Evolutionary conservation across 2,888 invertebrate genomes (phyloP), one percentile per base, ranked within the genome.

Genomic region (Archips xylosteana): DNA sequence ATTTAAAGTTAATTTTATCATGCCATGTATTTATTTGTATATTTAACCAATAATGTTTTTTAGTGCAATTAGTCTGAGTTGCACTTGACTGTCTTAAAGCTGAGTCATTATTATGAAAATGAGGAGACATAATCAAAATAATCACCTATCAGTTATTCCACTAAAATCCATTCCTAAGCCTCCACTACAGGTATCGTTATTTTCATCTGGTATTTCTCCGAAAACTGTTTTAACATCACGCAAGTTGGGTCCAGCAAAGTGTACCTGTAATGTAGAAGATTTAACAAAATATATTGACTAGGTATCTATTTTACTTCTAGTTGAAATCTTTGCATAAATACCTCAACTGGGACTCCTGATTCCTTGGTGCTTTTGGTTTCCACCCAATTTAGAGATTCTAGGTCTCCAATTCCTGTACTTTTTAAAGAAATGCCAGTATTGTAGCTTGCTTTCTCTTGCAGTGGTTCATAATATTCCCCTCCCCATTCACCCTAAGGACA

Each of bases 151-250:
- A 59, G 86, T 89, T 1, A 81, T 74, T 13, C 91, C 91, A 80
- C 91, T 91, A 72, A 89, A 91, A 73, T 91, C 91, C 87, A 90
- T 89, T 49, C 91, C 90, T 71, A 80, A 64, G 75, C 23, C 79
- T 74, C 64, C 74, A 64, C 51, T 60, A n/a, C 4, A 13, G 8
- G 54, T 12, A 5, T 60, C 59, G 5, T 63, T 13, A n/a, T 74
- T 64, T 42, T 68, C 42, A 34, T 2, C 75, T 47, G 79, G 70
- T 63, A 80, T 75, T 32, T 76, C 77, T 39, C 85, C 89, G 9
- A 76, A 76, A n/a, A 86, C 86, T 77, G 78, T 82, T 34, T 83
- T 81, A 2, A 80, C 79, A 39, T 91, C 90, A 12, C 69, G 59
- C 1, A 75, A 70, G 59, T 84, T 85, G 3, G 85, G 76, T 13